Base-by-base conservation (phyloP, 2,113 vertebrate genomes). In the Crotalus horridus region DNA sequence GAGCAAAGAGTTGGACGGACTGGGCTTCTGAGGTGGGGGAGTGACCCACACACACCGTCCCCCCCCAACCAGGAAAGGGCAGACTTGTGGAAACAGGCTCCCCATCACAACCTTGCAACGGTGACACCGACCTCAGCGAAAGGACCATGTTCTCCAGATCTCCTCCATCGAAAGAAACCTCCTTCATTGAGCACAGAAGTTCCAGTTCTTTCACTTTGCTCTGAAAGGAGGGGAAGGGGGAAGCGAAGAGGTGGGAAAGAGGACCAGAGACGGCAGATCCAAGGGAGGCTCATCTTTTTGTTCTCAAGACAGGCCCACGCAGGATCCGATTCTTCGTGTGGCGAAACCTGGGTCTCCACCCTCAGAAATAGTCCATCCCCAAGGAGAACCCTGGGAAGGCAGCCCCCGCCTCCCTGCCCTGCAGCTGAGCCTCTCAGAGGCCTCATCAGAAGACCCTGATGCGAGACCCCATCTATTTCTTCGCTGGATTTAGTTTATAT, bases 181-280 rank as follows among this genome's bases (percentile, higher is more conserved):
- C 99, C 95, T 99, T 99, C 97, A 99, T 98, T 1, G 99, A 99
- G 94, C 99, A 99, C 64, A 99, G 97, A 94, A 99, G 98, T 93
- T 99, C 99, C 92, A 99, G 96, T 95, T 99, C 99, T 96, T 99
- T 99, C 95, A 99, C 98, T 98, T 99, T 99, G 97, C 98, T 99
- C 99, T 99, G 95, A 69, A 94, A 89, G 96, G 74, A 48, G 20
- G 87, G 94, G 61, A 87, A 93, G 91, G 95, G 95, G 87, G 94
- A 93, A 92, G 33, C 91, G 94, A 91, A 0, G 89, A 64, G 2
- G 69, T 64, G 39, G 89, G 87, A 53, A 90, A 33, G 21, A 13
- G 43, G 53, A 39, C 2, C 39, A 39, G 39, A 39, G 39, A 39
- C 39, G 39, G 39, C 39, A 39, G 39, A 58, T 91, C 9, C 10